Evolutionary conservation across 2,888 invertebrate genomes (phyloP), one percentile per base, ranked within the genome.

Genomic region (Erpobdella octoculata): DNA sequence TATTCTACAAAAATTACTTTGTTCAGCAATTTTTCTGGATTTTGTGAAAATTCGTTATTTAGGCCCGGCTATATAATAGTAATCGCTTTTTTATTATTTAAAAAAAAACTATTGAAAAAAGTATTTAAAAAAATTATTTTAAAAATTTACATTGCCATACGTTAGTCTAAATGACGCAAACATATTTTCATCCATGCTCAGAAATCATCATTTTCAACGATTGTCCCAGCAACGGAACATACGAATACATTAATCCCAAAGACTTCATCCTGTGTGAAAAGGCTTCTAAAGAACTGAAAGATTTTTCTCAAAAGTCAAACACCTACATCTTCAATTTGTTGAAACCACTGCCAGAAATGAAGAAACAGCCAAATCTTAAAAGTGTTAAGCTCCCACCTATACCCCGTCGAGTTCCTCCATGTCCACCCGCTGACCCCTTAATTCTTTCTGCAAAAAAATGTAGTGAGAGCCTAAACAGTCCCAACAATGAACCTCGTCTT

Each of bases 201-300:
- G 70, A n/a, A 35, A 70, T 70, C 58, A 70, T 70, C 33, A 21
- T 58, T 1, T 70, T 59, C 21, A 15, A 31, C n/a, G 38, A 59
- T 28, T 18, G 37, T 8, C 70, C 70, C 0, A 48, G 59, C 31
- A 37, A 37, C 38, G 21, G 36, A 15, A 25, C 18, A 8, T 70
- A 70, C 70, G 70, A 70, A 9, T 70, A 70, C 61, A 70, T 70
- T 5, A 28, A 37, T 5, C 70, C 62, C 33, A 35, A n/a, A 31
- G n/a, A 15, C 25, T 33, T 41, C 53, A 68, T 33, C 28, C 48
- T 31, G 33, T 48, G 35, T 25, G 48, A 35, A 2, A 67, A 28
- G 48, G 21, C 53, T 1, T 25, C 21, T 25, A 9, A 9, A 5
- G 21, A 21, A 25, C 53, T 53, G 21, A 21, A 53, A n/a, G 53